These are phyloP conservation scores for Myathropa florea DNA, from an alignment of 2,888 invertebrate genomes.

Conservation along the genomic window DNA sequence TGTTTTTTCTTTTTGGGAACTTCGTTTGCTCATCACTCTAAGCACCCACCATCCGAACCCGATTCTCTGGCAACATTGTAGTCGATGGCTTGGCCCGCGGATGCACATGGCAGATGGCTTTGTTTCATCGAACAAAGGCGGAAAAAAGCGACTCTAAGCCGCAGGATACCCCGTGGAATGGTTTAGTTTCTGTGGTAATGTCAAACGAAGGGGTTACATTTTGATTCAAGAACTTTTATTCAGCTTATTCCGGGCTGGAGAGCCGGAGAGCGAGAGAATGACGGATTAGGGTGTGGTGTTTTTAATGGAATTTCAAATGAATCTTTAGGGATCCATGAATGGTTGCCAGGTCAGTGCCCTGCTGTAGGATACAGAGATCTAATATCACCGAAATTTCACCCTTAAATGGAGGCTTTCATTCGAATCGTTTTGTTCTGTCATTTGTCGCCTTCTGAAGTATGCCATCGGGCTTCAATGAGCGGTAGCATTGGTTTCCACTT, in stretches of 20 bases:
- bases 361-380: background rate
- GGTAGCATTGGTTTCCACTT: too few species aligned
- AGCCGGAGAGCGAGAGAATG: background rate
- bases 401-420: background rate
- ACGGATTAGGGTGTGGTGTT: background rate
- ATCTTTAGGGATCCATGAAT: background rate
- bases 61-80: conserved; percentile 9
- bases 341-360: background rate
- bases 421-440: background rate
- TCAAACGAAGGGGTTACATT: conserved; percentile 24
- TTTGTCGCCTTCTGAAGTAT: background rate
- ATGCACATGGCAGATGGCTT: conserved; percentile 21
- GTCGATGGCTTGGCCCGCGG: background rate
- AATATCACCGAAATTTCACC: background rate
- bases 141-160: background rate
- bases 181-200: conserved; percentile 39
- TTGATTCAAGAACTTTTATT: conserved; percentile 17
- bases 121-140: background rate
- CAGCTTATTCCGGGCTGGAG: background rate
- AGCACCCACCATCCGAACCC: conserved; percentile 16
- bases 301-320: conserved; percentile 1
- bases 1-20: conserved; percentile 2
- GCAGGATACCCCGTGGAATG: background rate
- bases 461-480: too few species aligned
- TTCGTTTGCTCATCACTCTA: background rate